Conservation (phyloP, 2,113 vertebrate genomes). For the Spilogale gracilis region DNA sequence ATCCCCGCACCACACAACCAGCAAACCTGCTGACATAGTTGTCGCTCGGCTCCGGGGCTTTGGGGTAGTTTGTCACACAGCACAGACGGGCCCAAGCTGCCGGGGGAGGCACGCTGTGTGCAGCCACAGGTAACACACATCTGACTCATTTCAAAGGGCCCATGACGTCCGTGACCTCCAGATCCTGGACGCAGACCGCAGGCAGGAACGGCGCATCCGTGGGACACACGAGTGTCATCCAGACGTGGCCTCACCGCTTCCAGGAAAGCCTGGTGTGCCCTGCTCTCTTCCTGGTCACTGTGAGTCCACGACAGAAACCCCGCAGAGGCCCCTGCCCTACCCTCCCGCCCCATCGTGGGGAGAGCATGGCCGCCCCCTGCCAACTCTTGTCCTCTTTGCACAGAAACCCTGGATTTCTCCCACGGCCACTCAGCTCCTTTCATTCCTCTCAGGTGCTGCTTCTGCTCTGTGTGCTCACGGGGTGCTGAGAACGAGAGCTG, state of each 20-base stretch:
- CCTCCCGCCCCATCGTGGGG: fast-evolving
- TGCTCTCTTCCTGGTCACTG: neutral
- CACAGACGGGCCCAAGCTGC: neutral
- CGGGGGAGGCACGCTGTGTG: neutral
- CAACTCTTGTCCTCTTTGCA: neutral
- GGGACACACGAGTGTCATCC: fast-evolving
- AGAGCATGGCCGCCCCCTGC: fast-evolving
- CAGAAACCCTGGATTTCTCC: neutral
- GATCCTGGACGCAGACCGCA: fast-evolving
- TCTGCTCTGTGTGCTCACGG: neutral
- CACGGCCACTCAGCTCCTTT: neutral
- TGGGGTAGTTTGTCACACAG: neutral
- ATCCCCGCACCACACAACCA: neutral
- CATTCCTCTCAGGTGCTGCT: neutral
- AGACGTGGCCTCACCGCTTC: fast-evolving
- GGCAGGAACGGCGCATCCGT: neutral
- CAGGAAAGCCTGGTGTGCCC: neutral
- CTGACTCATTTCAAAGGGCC: neutral
- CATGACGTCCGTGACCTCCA: neutral
- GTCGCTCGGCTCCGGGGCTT: neutral
- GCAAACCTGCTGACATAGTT: fast-evolving
- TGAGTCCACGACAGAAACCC: no score
- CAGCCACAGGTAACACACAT: neutral
- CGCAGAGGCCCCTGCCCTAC: fast-evolving
- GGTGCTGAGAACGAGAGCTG: neutral